phyloP scores from a whole-genome alignment of 2,888 invertebrate genomes.

The Dorcus parallelipipedus region DNA sequence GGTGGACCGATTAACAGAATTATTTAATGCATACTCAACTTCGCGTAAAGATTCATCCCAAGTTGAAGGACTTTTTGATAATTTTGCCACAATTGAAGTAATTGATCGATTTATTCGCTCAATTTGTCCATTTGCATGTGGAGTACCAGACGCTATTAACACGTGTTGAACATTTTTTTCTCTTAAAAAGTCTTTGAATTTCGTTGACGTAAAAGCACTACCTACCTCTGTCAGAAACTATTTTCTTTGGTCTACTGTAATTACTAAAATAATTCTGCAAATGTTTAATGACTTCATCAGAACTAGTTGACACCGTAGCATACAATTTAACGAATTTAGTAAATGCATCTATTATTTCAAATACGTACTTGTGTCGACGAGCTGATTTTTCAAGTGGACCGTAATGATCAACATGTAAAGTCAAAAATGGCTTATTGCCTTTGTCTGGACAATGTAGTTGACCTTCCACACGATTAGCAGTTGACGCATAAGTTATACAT shows the following conservation, averaged over 20 bases:
- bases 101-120: conserved; percentile 26
- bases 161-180: background rate
- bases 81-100: no score
- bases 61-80: no score
- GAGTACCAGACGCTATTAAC: background rate
- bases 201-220: background rate
- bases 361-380: background rate
- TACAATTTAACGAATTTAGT: conserved; percentile 1
- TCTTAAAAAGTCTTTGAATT: background rate
- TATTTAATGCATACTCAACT: no score
- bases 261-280: conserved; percentile 3
- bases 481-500: conserved; percentile 28
- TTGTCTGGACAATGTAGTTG: conserved; percentile 30
- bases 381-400: conserved; percentile 27
- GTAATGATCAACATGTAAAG: conserved; percentile 33
- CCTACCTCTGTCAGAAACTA: conserved; percentile 7
- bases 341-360: background rate
- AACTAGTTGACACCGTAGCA: background rate
- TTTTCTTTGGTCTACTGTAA: background rate
- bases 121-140: conserved; percentile 33
- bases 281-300: background rate
- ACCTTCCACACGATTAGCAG: conserved; percentile 29
- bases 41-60: no score
- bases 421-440: conserved; percentile 28
- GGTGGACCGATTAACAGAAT: conserved; percentile 22